These are phyloP conservation scores for Diacarnus erythraeanus DNA, from an alignment of 37 sponge, comb jelly and placozoan species.

Conservation along the genomic window DNA sequence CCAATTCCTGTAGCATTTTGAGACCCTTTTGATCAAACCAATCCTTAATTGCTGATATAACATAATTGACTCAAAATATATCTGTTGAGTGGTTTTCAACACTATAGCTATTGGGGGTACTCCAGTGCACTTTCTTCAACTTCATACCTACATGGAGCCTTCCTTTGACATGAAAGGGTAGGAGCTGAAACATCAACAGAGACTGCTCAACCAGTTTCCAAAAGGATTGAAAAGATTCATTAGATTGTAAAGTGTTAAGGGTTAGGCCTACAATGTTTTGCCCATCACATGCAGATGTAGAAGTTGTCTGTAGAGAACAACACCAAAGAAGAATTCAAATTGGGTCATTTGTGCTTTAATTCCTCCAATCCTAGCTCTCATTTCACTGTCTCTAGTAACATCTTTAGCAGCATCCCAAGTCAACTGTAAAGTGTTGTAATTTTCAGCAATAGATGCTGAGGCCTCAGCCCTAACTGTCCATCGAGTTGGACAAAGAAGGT, in stretches of 20 bases:
- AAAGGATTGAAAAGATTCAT: background rate
- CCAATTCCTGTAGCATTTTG: too few species aligned
- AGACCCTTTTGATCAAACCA: too few species aligned
- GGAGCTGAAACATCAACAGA: too few species aligned
- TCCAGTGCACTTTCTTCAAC: too few species aligned
- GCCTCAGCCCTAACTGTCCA: constrained; percentile 58
- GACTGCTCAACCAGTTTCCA: background rate
- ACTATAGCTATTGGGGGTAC: too few species aligned
- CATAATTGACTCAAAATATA: too few species aligned
- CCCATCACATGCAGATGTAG: background rate
- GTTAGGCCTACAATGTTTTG: background rate
- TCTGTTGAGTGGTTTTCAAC: too few species aligned
- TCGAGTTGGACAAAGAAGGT: constrained; percentile 50
- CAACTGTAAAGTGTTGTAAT: constrained; percentile 26
- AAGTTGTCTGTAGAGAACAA: constrained; percentile 9
- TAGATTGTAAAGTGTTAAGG: background rate
- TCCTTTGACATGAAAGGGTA: too few species aligned
- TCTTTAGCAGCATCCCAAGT: constrained; percentile 28
- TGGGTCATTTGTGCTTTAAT: constrained; percentile 49
- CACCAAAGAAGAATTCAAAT: constrained; percentile 57
- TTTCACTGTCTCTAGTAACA: constrained; percentile 37
- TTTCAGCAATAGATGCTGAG: too few species aligned
- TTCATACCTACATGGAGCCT: too few species aligned
- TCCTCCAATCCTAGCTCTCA: constrained; percentile 48
- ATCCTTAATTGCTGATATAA: too few species aligned